phyloP scores from a whole-genome alignment of 1,140 invertebrate species.

The Hycleus phaleratus region DNA sequence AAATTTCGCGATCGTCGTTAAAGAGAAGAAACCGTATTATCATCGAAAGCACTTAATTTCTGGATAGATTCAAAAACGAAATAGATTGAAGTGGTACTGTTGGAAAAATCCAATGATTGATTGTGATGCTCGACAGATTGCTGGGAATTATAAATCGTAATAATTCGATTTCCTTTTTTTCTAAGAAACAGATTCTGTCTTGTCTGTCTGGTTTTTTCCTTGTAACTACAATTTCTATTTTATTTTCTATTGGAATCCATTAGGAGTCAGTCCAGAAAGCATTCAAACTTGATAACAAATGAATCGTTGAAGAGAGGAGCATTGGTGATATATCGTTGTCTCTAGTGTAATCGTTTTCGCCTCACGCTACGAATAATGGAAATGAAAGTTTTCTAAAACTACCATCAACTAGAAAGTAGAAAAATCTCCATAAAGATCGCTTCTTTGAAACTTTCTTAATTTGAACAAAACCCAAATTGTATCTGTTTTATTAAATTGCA shows the following conservation, averaged over 20 bases:
- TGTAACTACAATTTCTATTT: no score
- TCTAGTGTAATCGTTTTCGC: neutral
- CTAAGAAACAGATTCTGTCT: no score
- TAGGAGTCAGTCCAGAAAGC: constrained; percentile 2
- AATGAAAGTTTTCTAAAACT: constrained; percentile 12
- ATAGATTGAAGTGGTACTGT: no score
- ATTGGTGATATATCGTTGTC: constrained; percentile 6
- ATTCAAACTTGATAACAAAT: constrained; percentile 9
- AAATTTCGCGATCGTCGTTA: no score
- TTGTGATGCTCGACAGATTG: no score
- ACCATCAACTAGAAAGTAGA: neutral
- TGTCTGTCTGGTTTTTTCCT: no score
- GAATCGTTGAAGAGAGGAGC: constrained; percentile 10
- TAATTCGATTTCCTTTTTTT: no score
- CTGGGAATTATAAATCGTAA: no score
- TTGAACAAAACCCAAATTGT: neutral
- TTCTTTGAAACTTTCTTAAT: neutral
- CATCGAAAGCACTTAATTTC: no score
- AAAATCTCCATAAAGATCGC: neutral
- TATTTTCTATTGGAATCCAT: constrained; percentile 7
- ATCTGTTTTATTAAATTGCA: constrained; percentile 13
- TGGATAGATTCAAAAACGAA: no score
- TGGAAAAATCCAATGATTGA: no score
- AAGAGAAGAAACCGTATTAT: no score
- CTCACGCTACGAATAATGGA: constrained; percentile 8